Evolutionary conservation across 2,797 vertebrate genomes (phyloP), one percentile per base, ranked within the genome.

Genomic region (Cichlasoma orientale): DNA sequence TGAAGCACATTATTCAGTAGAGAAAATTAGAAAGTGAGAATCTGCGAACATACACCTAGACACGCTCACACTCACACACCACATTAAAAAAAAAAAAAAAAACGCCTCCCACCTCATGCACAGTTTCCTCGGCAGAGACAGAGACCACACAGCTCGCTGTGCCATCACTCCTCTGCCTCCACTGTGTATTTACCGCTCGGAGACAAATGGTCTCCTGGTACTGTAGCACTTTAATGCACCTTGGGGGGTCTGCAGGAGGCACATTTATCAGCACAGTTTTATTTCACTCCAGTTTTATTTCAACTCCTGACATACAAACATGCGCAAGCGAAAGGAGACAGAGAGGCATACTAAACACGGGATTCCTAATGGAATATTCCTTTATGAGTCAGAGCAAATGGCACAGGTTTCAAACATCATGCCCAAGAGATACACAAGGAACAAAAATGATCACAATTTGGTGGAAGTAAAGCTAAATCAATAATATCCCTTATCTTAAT

Each of bases 171-270:
- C 72, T 75, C 78, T 74, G 73, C 80, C 79, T 82, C 75, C 27
- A 14, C 74, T 83, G 90, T 89, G 84, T 91, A 87, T 93, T 93
- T 92, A 93, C 87, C 84, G 82, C 83, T 88, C 82, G 79, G 61
- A 93, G 86, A 92, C 90, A 92, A 94, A 93, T 88, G 88, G 83
- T 88, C 86, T 89, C 84, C 81, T 79, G 87, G 83, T 83, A 74
- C 85, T 79, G 85, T 36, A 86, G 89, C 84, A 82, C 79, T 83
- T 93, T 92, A 90, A 92, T 92, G 90, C 93, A 79, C 79, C 80
- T 74, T 82, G 83, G 89, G 93, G 85, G 79, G 86, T 90, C 85
- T 89, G 85, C 79, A 84, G 82, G 82, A 89, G 89, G 84, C 83
- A 86, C 86, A 92, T 93, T 92, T 82, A 93, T 92, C 86, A 92